These are phyloP conservation scores for Ephydatia muelleri DNA, from an alignment of 37 sponge, comb jelly and placozoan species.

Conservation along the genomic window DNA sequence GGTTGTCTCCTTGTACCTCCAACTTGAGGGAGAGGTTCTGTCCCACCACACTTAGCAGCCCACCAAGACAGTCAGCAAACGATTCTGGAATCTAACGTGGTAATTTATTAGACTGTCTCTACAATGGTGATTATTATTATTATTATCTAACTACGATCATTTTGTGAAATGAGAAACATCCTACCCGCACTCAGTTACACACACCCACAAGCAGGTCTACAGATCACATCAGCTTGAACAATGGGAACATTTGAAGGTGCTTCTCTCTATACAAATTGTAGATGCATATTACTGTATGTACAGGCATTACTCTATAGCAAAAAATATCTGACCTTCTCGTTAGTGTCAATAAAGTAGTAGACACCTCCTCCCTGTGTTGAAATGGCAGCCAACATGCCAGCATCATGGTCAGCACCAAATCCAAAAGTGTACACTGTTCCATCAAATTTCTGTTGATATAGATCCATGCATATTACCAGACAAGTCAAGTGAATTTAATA, in stretches of 20 bases:
- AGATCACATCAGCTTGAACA: too few species aligned
- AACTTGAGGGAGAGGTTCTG: slow-evolving; percentile 87
- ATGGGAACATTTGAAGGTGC: too few species aligned
- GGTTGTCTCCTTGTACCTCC: slow-evolving; percentile 40
- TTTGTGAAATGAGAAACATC: too few species aligned
- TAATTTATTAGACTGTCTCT: too few species aligned
- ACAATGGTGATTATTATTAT: too few species aligned
- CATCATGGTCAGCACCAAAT: slow-evolving; percentile 88
- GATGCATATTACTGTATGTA: too few species aligned
- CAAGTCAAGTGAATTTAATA: too few species aligned
- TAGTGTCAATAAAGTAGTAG: slow-evolving; percentile 91
- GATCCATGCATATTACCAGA: not conserved
- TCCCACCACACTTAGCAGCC: slow-evolving; percentile 87
- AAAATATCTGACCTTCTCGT: slow-evolving; percentile 88
- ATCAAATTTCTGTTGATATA: slow-evolving; percentile 48
- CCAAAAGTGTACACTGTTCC: slow-evolving; percentile 95
- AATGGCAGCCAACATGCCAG: slow-evolving; percentile 79
- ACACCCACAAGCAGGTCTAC: too few species aligned
- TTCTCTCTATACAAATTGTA: too few species aligned
- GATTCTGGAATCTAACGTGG: slow-evolving; percentile 85
- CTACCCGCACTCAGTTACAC: too few species aligned
- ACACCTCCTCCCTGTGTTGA: slow-evolving; percentile 81
- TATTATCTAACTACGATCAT: too few species aligned
- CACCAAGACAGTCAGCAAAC: slow-evolving; percentile 94
- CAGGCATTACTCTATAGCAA: too few species aligned